These are phyloP conservation scores for Meiosimyza platycephala DNA, from an alignment of 2,888 invertebrate species.

Conservation along the genomic window DNA sequence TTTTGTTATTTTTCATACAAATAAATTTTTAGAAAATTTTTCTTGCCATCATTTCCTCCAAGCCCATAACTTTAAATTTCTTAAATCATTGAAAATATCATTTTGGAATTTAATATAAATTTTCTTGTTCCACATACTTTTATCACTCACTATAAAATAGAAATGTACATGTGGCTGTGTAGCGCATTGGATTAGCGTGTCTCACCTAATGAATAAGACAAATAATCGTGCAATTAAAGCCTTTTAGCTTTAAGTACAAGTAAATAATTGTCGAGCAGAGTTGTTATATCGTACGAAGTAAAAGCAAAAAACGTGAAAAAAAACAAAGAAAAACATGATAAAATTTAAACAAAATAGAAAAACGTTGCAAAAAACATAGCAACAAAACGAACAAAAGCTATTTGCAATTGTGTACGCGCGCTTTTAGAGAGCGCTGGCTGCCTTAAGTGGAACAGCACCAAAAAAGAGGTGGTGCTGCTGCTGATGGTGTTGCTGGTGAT, in stretches of 20 bases:
- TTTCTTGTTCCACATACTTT: background rate
- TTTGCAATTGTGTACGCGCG: background rate
- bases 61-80: too few species aligned
- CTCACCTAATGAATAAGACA: slow-evolving; percentile 63
- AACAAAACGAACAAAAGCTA: slow-evolving; percentile 11
- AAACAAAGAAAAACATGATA: slow-evolving; percentile 22
- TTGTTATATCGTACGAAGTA: slow-evolving; percentile 40
- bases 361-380: background rate
- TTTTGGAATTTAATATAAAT: too few species aligned
- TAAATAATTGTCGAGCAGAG: slow-evolving; percentile 59
- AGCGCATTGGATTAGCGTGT: slow-evolving; percentile 58
- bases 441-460: background rate
- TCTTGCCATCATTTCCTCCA: too few species aligned
- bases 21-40: too few species aligned
- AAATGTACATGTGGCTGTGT: background rate
- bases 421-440: background rate
- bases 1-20: too few species aligned
- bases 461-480: too few species aligned
- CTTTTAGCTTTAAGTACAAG: slow-evolving; percentile 63
- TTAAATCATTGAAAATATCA: too few species aligned
- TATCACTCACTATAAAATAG: background rate
- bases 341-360: slow-evolving; percentile 29
- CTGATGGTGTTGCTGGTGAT: too few species aligned
- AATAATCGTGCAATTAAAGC: slow-evolving; percentile 65
- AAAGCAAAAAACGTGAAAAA: slow-evolving; percentile 46